Evolutionary conservation across 1,140 invertebrate genomes (phyloP).

Genomic region (Dinothrombium tinctorium): DNA sequence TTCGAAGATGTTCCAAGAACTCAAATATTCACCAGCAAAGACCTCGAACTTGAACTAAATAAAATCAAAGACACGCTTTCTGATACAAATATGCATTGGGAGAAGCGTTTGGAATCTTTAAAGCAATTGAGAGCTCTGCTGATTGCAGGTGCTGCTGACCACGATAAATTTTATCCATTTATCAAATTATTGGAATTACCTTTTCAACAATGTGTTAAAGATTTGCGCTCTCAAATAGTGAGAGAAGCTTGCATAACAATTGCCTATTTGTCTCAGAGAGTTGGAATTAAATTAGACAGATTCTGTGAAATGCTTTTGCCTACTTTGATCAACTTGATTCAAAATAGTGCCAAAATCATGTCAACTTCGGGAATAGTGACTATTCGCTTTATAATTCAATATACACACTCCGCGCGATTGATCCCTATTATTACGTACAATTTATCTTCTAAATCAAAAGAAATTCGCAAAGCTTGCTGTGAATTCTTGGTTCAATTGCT

Average conservation of each 20-base stretch:
- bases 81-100: slow-evolving; percentile 63
- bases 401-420: slow-evolving; percentile 57
- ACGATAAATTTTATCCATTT: slow-evolving; percentile 51
- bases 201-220: slow-evolving; percentile 60
- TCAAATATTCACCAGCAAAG: slow-evolving; percentile 53
- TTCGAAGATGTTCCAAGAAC: slow-evolving; percentile 61
- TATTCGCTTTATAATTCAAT: slow-evolving; percentile 60
- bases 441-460: slow-evolving; percentile 61
- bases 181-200: slow-evolving; percentile 54
- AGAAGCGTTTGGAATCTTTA: slow-evolving; percentile 61
- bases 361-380: slow-evolving; percentile 64
- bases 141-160: slow-evolving; percentile 46
- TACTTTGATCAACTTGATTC: slow-evolving; percentile 65
- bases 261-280: slow-evolving; percentile 24
- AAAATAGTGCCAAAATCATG: slow-evolving; percentile 89
- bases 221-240: slow-evolving; percentile 66
- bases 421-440: slow-evolving; percentile 63
- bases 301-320: slow-evolving; percentile 57
- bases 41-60: slow-evolving; percentile 57
- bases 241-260: slow-evolving; percentile 83
- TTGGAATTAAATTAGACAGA: slow-evolving; percentile 37
- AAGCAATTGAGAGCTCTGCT: slow-evolving; percentile 55
- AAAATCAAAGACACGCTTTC: slow-evolving; percentile 45
- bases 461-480: slow-evolving; percentile 47
- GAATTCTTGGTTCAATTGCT: slow-evolving; percentile 65